These are phyloP conservation scores for Cheilosia vernalis DNA, from an alignment of 2,888 invertebrate species.

Conservation along the genomic window DNA sequence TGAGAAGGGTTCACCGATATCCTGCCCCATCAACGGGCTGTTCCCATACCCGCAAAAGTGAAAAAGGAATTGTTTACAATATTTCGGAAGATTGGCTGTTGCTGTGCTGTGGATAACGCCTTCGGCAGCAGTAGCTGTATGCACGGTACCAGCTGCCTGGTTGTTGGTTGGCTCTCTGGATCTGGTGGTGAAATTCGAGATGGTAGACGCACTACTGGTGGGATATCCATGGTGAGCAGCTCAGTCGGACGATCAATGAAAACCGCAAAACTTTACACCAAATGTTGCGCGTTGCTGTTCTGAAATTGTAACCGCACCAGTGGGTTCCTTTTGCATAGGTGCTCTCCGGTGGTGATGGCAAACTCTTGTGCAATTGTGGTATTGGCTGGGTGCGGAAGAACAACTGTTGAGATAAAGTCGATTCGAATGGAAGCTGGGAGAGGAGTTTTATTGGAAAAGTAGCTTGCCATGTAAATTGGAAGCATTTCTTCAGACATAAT, in stretches of 20 bases:
- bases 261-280: slow-evolving; percentile 71
- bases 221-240: slow-evolving; percentile 45
- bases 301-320: slow-evolving; percentile 62
- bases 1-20: slow-evolving; percentile 75
- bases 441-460: not conserved
- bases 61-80: slow-evolving; percentile 67
- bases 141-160: slow-evolving; percentile 50
- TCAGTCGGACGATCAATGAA: slow-evolving; percentile 67
- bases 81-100: slow-evolving; percentile 72
- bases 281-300: slow-evolving; percentile 68
- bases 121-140: slow-evolving; percentile 62
- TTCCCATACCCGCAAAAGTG: slow-evolving; percentile 46
- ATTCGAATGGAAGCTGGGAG: not conserved
- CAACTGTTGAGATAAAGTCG: slow-evolving; percentile 7
- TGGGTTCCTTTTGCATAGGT: not conserved
- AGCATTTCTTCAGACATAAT: not conserved
- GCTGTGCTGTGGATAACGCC: slow-evolving; percentile 71
- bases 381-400: too few relatives aligned
- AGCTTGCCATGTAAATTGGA: not conserved
- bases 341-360: too few relatives aligned
- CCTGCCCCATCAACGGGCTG: slow-evolving; percentile 65
- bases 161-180: slow-evolving; percentile 63
- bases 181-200: slow-evolving; percentile 65
- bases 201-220: slow-evolving; percentile 33
- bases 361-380: too few relatives aligned